Conservation (phyloP, 2,797 vertebrate genomes). For the Ammospiza maritima region DNA sequence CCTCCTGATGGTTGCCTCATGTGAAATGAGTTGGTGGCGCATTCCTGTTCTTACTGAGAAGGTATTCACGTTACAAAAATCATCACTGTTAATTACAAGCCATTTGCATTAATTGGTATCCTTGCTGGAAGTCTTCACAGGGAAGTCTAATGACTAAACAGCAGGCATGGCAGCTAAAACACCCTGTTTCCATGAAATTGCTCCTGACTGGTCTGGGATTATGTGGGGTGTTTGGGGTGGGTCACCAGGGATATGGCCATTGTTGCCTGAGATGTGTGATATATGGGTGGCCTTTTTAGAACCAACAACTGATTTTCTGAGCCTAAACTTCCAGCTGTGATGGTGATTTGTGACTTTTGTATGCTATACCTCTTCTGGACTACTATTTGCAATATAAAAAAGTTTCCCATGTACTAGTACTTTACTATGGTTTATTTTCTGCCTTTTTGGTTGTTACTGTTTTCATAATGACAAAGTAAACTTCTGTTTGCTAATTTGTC, state of each 20-base stretch:
- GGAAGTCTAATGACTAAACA: slow-evolving; percentile 27
- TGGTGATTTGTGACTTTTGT: neutral
- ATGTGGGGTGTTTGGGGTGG: neutral
- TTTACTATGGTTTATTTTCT: neutral
- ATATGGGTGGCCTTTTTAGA: neutral
- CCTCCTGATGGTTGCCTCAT: slow-evolving; percentile 46
- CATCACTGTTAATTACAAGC: slow-evolving; percentile 60
- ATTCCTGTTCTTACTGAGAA: slow-evolving; percentile 38
- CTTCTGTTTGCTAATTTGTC: neutral
- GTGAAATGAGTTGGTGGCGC: slow-evolving; percentile 62
- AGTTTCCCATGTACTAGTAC: neutral
- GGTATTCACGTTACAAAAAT: slow-evolving; percentile 43
- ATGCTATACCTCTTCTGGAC: neutral
- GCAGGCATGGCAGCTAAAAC: neutral
- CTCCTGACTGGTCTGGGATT: neutral
- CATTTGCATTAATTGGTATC: slow-evolving; percentile 57
- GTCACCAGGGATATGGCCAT: neutral
- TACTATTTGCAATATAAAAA: neutral
- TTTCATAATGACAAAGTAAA: neutral
- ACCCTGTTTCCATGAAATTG: neutral
- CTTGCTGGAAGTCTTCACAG: slow-evolving; percentile 24
- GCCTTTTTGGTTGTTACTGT: neutral
- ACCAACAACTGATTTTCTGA: neutral
- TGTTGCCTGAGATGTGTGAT: neutral
- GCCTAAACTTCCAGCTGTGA: neutral